Percentiles rank a stretch among this genome's conserved stretches.
phyloP scores from a whole-genome alignment of 2,888 invertebrate genomes.

The Lasioglossum pauxillum region DNA sequence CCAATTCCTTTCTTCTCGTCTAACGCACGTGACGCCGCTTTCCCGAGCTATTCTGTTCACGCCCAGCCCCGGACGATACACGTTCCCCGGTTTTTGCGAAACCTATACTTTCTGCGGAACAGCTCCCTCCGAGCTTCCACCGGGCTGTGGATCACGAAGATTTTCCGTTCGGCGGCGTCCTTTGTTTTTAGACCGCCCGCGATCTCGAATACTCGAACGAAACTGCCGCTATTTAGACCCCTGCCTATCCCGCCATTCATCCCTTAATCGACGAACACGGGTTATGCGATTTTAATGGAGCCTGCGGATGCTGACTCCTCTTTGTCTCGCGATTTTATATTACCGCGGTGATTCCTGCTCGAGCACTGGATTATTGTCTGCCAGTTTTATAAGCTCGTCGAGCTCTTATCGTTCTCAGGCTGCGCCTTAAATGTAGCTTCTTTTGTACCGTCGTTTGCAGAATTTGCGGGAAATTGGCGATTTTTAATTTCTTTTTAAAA shows the following conservation, averaged over 20 bases:
- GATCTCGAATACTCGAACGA: neutral
- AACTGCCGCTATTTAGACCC: neutral
- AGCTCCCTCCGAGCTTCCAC: neutral
- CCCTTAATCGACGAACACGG: neutral
- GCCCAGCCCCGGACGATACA: neutral
- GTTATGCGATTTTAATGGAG: neutral
- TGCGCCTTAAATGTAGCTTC: neutral
- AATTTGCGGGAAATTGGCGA: no score
- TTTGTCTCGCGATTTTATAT: neutral
- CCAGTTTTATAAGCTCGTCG: neutral
- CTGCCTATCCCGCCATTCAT: neutral
- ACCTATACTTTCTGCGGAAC: neutral
- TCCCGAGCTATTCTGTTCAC: slow-evolving; percentile 21
- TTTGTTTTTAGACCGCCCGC: neutral
- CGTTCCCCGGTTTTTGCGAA: slow-evolving; percentile 5
- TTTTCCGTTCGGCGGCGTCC: neutral
- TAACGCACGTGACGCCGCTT: slow-evolving; percentile 55
- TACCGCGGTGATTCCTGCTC: neutral
- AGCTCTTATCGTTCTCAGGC: neutral
- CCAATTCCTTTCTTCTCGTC: slow-evolving; percentile 55
- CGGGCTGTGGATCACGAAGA: neutral
- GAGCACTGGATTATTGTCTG: neutral
- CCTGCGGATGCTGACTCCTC: neutral
- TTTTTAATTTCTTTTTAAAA: neutral
- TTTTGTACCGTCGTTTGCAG: neutral